Percentiles rank a stretch among this genome's conserved stretches.
phyloP scores from a whole-genome alignment of 1,140 invertebrate genomes.

The Protaetia brevitarsis region DNA sequence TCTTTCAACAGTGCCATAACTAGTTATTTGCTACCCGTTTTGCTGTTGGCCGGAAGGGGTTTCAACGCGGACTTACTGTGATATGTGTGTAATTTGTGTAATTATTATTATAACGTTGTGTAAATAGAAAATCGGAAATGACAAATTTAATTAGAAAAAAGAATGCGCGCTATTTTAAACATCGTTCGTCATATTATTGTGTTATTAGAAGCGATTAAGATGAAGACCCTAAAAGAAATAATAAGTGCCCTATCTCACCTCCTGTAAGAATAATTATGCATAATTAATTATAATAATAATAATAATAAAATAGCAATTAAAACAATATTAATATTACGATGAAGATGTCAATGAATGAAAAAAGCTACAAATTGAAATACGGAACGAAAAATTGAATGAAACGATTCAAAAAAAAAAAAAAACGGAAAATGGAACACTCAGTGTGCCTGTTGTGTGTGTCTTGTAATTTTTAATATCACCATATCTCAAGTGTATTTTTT shows the following conservation, averaged over 20 bases:
- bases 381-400: not conserved
- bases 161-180: not conserved
- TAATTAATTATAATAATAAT: constrained; percentile 25
- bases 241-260: too few relatives aligned
- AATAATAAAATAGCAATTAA: constrained; percentile 17
- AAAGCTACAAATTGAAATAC: not conserved
- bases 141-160: not conserved
- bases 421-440: constrained; percentile 12
- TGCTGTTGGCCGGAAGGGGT: constrained; percentile 76
- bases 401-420: constrained; percentile 1
- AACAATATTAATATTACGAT: too few relatives aligned
- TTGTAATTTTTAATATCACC: constrained; percentile 24
- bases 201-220: too few relatives aligned
- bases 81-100: constrained; percentile 46
- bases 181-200: too few relatives aligned
- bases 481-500: constrained; percentile 24
- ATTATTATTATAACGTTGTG: constrained; percentile 13
- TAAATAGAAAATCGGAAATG: not conserved
- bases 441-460: constrained; percentile 26
- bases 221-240: too few relatives aligned
- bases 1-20: constrained; percentile 13
- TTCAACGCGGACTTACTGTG: constrained; percentile 78
- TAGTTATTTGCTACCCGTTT: constrained; percentile 70
- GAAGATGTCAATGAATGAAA: too few relatives aligned
- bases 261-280: too few relatives aligned